These are phyloP conservation scores for Dione juno DNA, from an alignment of 2,888 invertebrate species.

Conservation along the genomic window DNA sequence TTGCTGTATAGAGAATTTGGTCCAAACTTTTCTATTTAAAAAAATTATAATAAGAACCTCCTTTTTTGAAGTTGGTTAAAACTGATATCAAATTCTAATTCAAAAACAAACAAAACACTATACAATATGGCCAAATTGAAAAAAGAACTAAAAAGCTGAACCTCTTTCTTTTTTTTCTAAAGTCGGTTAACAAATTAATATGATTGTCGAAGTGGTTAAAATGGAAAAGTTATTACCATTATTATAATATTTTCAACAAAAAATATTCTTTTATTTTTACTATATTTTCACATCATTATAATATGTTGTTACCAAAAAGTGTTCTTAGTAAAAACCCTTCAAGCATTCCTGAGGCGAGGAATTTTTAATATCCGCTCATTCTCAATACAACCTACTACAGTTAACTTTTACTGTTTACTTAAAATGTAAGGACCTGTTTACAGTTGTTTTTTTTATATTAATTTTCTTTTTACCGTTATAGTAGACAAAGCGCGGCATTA, in stretches of 20 bases:
- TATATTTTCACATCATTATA: not conserved
- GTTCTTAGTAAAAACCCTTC: slow-evolving; percentile 42
- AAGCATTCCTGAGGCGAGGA: slow-evolving; percentile 53
- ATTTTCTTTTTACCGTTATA: too few relatives aligned
- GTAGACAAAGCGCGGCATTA: too few relatives aligned
- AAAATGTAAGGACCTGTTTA: slow-evolving; percentile 42
- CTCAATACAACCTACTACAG: slow-evolving; percentile 57
- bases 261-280: not conserved
- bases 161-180: not conserved
- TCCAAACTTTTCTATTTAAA: too few relatives aligned
- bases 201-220: not conserved
- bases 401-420: slow-evolving; percentile 51
- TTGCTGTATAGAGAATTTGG: too few relatives aligned
- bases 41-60: too few relatives aligned
- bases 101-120: too few relatives aligned
- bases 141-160: too few relatives aligned
- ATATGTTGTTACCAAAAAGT: not conserved
- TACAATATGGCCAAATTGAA: too few relatives aligned
- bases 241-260: not conserved
- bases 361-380: slow-evolving; percentile 68
- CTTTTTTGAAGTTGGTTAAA: too few relatives aligned
- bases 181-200: not conserved
- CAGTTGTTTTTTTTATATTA: not conserved
- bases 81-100: too few relatives aligned
- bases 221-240: not conserved